Percentiles rank a stretch among this genome's conserved stretches.
These are phyloP conservation scores for Leucania comma DNA, from an alignment of 2,888 invertebrate species.

Conservation along the genomic window DNA sequence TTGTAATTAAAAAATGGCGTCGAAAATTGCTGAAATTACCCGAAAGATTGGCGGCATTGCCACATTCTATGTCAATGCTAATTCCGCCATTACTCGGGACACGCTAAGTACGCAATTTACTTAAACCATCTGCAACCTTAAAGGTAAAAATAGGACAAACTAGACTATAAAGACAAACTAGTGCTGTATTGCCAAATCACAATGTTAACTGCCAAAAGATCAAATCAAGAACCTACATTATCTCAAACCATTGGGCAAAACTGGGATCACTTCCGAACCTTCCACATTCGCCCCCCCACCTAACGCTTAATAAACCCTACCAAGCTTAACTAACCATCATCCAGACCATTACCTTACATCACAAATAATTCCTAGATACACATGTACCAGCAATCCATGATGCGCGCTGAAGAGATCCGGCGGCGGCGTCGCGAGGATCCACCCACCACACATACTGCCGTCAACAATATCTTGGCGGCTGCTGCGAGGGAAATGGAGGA, in stretches of 20 bases:
- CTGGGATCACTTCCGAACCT: constrained; percentile 26
- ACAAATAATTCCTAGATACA: constrained; percentile 79
- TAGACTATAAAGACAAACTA: not conserved
- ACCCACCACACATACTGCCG: constrained; percentile 85
- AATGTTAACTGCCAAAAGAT: constrained; percentile 14
- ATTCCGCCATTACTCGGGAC: too few species aligned
- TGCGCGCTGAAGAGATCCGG: constrained; percentile 87
- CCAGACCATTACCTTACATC: constrained; percentile 59
- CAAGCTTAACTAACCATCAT: constrained; percentile 51
- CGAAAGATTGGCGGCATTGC: too few species aligned
- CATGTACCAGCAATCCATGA: constrained; percentile 90
- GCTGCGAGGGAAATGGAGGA: constrained; percentile 89
- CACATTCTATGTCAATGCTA: too few species aligned
- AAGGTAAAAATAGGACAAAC: not conserved
- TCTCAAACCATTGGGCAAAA: constrained; percentile 29
- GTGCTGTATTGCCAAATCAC: constrained; percentile 5
- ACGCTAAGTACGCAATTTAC: too few species aligned
- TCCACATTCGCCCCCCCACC: not conserved
- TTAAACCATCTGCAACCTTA: not conserved
- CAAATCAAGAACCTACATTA: not conserved
- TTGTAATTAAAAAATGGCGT: too few species aligned
- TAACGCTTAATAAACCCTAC: constrained; percentile 43
- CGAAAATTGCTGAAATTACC: too few species aligned
- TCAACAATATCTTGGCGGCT: constrained; percentile 88
- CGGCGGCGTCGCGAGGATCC: constrained; percentile 84